These are phyloP conservation scores for Dicycla oo DNA, from an alignment of 2,888 invertebrate genomes.

Conservation along the genomic window DNA sequence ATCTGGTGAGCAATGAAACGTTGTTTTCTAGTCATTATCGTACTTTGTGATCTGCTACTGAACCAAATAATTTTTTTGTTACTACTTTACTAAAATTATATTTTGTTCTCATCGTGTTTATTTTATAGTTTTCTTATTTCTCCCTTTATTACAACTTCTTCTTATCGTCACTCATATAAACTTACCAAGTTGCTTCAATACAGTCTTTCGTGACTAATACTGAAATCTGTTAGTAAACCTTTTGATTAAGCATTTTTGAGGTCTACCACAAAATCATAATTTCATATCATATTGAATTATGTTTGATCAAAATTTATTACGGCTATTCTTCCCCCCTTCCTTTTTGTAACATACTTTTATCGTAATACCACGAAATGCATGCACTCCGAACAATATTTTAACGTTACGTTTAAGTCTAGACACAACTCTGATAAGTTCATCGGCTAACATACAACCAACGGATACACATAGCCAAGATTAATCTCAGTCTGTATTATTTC, in stretches of 20 bases:
- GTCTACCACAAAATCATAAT: no score
- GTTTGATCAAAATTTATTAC: neutral
- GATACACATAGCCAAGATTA: slow-evolving; percentile 35
- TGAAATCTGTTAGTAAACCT: neutral
- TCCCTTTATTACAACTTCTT: neutral
- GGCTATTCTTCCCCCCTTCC: no score
- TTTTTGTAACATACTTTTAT: neutral
- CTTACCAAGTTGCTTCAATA: neutral
- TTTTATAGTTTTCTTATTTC: neutral
- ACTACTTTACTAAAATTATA: neutral
- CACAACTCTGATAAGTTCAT: slow-evolving; percentile 26
- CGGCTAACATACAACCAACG: slow-evolving; percentile 22
- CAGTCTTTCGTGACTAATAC: no score
- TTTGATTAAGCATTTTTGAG: neutral
- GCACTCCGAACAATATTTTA: neutral
- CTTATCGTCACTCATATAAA: neutral
- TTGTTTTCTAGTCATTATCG: slow-evolving; percentile 6
- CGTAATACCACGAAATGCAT: neutral
- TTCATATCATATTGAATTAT: no score
- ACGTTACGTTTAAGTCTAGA: slow-evolving; percentile 23
- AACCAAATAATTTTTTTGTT: slow-evolving; percentile 5
- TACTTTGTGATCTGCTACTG: slow-evolving; percentile 35
- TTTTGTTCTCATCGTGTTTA: neutral
- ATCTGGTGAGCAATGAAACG: slow-evolving; percentile 27
- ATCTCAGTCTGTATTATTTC: slow-evolving; percentile 56